phyloP scores from a whole-genome alignment of 2,113 vertebrate species.

The Neodon shergylaensis region DNA sequence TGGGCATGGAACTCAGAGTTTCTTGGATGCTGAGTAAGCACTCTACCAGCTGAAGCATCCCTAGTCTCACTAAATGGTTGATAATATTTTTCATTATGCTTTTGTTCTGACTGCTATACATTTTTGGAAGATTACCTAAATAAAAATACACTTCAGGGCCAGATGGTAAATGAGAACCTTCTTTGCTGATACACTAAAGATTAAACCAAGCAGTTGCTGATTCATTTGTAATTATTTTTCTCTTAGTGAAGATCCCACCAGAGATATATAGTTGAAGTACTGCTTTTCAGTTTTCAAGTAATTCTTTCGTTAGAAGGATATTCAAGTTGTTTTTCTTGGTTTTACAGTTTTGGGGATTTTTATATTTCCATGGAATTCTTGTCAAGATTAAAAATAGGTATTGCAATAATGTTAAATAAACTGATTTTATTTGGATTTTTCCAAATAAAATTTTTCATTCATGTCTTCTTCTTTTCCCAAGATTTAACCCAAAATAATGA shows the following conservation, averaged over 20 bases:
- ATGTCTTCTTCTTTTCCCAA: neutral
- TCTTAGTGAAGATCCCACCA: neutral
- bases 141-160: neutral
- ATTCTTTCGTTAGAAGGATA: conserved; percentile 11
- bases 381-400: conserved; percentile 20
- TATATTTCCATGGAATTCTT: neutral
- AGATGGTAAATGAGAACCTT: neutral
- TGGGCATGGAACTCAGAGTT: neutral
- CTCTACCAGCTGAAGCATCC: neutral
- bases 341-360: neutral
- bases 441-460: neutral
- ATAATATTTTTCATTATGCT: neutral
- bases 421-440: conserved; percentile 7
- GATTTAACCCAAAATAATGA: conserved; percentile 36
- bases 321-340: conserved; percentile 4
- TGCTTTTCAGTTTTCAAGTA: neutral
- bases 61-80: neutral
- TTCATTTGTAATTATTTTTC: conserved; percentile 44
- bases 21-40: neutral
- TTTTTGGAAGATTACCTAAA: conserved; percentile 50
- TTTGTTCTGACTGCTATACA: conserved; percentile 16
- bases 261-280: neutral
- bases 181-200: conserved; percentile 18
- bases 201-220: neutral
- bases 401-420: conserved; percentile 15